phyloP scores from a whole-genome alignment of 1,140 invertebrate species.

The Drosophila setifemur region DNA sequence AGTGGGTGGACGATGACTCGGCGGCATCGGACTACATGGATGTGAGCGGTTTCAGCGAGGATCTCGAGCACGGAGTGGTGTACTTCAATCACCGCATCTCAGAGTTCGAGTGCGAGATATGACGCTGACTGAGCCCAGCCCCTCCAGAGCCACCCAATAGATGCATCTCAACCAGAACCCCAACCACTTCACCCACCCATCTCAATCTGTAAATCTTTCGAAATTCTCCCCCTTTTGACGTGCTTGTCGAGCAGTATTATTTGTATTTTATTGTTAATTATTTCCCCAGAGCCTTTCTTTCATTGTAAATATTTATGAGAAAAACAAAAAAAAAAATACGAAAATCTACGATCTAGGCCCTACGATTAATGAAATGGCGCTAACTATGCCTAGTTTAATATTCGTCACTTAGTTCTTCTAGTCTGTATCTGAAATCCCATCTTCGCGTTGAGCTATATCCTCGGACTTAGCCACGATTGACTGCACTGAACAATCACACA shows the following conservation, averaged over 20 bases:
- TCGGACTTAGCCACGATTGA: slow-evolving; percentile 31
- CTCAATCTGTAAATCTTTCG: slow-evolving; percentile 9
- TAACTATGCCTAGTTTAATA: slow-evolving; percentile 70
- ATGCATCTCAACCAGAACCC: slow-evolving; percentile 41
- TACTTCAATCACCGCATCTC: slow-evolving; percentile 83
- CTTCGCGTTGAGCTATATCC: slow-evolving; percentile 48
- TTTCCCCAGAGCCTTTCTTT: slow-evolving; percentile 43
- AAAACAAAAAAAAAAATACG: slow-evolving; percentile 3
- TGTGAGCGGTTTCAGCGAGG: slow-evolving; percentile 89
- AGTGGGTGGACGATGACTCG: slow-evolving; percentile 86
- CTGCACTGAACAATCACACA: slow-evolving; percentile 35
- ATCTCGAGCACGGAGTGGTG: slow-evolving; percentile 83
- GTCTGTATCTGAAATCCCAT: slow-evolving; percentile 71
- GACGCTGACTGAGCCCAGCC: slow-evolving; percentile 72
- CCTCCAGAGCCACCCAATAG: slow-evolving; percentile 13
- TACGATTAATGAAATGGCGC: slow-evolving; percentile 57
- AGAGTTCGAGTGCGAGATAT: slow-evolving; percentile 86
- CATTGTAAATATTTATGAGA: slow-evolving; percentile 65
- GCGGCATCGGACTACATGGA: slow-evolving; percentile 89
- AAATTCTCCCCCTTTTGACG: slow-evolving; percentile 38
- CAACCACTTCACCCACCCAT: slow-evolving; percentile 9
- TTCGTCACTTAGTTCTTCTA: slow-evolving; percentile 79
- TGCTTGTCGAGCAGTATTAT: slow-evolving; percentile 77
- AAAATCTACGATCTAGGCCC: slow-evolving; percentile 46
- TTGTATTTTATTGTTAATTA: slow-evolving; percentile 48